Evolutionary conservation across 2,888 invertebrate species (phyloP).

Genomic region (Leucoma salicis): DNA sequence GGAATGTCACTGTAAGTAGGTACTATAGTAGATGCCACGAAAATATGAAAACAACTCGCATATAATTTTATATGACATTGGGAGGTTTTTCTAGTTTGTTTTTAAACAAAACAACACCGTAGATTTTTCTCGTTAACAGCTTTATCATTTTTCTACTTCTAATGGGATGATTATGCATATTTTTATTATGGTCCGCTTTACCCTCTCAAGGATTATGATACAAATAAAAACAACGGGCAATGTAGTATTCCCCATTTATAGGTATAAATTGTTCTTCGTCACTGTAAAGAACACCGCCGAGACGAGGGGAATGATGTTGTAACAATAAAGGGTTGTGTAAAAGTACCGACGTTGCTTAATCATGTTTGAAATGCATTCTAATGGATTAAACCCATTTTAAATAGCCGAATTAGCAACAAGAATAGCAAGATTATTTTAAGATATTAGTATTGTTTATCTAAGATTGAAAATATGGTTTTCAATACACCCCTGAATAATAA

Average conservation of each 20-base stretch:
- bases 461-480: too few species aligned
- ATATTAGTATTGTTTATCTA: too few species aligned
- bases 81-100: conserved; percentile 3
- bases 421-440: background rate
- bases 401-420: conserved; percentile 17
- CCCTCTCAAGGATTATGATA: conserved; percentile 49
- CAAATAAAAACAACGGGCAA: conserved; percentile 54
- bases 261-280: conserved; percentile 67
- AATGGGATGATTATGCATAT: conserved; percentile 60
- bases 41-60: background rate
- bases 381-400: conserved; percentile 37
- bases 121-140: conserved; percentile 21
- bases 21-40: background rate
- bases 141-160: conserved; percentile 53
- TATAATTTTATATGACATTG: too few species aligned
- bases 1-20: conserved; percentile 43
- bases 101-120: conserved; percentile 4
- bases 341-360: conserved; percentile 63
- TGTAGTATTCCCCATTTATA: conserved; percentile 49
- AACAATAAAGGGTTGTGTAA: conserved; percentile 51
- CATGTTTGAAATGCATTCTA: conserved; percentile 46
- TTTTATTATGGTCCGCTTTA: conserved; percentile 35
- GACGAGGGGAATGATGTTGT: conserved; percentile 42
- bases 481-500: too few species aligned
- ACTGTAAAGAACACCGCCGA: conserved; percentile 57